Percentiles rank a stretch among this genome's conserved stretches.
Conservation (phyloP, 53 echinoderm and acorn worm genomes). For the Astropecten irregularis region DNA sequence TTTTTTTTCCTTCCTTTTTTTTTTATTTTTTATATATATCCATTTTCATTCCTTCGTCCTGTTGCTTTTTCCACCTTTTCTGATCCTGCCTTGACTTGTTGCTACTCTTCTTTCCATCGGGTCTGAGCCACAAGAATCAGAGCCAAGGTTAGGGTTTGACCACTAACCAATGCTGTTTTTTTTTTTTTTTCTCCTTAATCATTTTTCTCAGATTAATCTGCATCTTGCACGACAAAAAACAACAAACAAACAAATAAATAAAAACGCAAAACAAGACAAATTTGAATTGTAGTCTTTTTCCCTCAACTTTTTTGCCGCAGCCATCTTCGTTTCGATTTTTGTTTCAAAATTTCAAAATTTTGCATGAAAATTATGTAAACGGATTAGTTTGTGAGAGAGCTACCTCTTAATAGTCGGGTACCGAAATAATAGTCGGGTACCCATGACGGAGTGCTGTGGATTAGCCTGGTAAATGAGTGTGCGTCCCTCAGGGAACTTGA, state of each 20-base stretch:
- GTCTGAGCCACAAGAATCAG: conserved; percentile 51
- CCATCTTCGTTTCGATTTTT: background rate
- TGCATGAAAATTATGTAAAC: too few species aligned
- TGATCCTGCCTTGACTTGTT: conserved; percentile 48
- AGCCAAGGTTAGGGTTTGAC: conserved; percentile 51
- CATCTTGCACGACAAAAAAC: conserved; percentile 41
- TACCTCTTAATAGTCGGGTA: too few species aligned
- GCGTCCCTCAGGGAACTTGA: background rate
- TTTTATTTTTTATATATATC: background rate
- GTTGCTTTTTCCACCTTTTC: conserved; percentile 35
- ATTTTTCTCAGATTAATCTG: conserved; percentile 17
- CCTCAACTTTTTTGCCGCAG: background rate
- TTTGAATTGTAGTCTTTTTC: too few species aligned
- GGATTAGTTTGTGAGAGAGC: too few species aligned
- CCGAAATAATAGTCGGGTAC: background rate
- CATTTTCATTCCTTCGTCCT: conserved; percentile 47
- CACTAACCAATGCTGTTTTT: background rate
- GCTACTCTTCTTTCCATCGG: conserved; percentile 43
- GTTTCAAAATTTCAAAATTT: too few species aligned
- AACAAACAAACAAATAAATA: too few species aligned
- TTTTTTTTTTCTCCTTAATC: too few species aligned
- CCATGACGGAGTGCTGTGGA: background rate
- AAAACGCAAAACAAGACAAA: too few species aligned
- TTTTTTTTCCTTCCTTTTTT: conserved; percentile 7
- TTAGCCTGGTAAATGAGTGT: background rate